Base-by-base conservation (phyloP, 2,113 vertebrate genomes). In the Trogon surrucura region DNA sequence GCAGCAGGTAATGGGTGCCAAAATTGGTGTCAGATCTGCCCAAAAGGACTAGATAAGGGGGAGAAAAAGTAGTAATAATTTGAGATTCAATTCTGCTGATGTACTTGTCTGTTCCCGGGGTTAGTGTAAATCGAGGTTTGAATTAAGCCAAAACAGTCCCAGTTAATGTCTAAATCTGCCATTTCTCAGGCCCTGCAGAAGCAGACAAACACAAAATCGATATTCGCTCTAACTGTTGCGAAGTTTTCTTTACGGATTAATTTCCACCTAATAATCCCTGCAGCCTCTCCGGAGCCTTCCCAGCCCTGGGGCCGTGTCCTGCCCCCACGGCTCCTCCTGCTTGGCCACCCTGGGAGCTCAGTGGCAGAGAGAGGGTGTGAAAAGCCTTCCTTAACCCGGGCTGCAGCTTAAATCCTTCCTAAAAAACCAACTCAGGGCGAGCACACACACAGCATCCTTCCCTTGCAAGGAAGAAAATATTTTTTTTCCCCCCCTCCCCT, bases 221-320 rank as follows among this genome's bases (percentile, higher is more conserved):
- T 95, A 88, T 69, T 78, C 94, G 15, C 77, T 92, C 44, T 44
- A 85, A 91, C 58, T 89, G 82, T 54, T 91, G 70, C 30, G n/a
- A 80, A 87, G 11, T 95, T 94, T 88, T 82, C 81, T 74, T 84
- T 88, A 83, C 32, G 53, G 87, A 89, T 94, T 89, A 69, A 91
- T 91, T 92, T 83, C 83, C 92, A 27, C 53, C 62, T 16, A 20
- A 56, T 72, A 69, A 82, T 29, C 73, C 30, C 32, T 13, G 32
- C 66, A 60, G 51, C 27, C 8, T n/a, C 85, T 32, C 36, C 2
- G 2, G 74, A 87, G 67, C 53, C 44, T 29, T 65, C 32, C 54
- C 32, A 9, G 44, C 36, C 22, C 0, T 0, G 12, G 20, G 38
- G 77, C 53, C 4, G 2, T 12, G 7, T 51, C 50, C 82, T 54